These are phyloP conservation scores for Nothoprocta pentlandii DNA, from an alignment of 2,113 vertebrate genomes.

Conservation along the genomic window DNA sequence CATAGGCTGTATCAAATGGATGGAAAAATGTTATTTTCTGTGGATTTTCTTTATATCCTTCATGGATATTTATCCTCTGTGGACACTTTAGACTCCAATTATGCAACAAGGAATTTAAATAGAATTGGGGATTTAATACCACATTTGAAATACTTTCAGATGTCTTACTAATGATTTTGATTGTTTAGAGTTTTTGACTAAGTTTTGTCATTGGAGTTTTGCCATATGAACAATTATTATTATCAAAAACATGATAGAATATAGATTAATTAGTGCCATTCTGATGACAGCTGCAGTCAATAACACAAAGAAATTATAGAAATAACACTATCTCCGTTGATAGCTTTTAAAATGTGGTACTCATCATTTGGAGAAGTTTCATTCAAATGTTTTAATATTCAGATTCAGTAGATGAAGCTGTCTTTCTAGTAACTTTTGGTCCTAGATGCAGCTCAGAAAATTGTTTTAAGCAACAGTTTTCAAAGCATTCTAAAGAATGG, in stretches of 20 bases:
- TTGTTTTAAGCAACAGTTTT: neutral
- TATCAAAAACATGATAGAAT: neutral
- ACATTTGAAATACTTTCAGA: neutral
- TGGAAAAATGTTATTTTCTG: neutral
- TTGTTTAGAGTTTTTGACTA: neutral
- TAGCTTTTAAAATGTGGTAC: neutral
- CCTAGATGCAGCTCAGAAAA: neutral
- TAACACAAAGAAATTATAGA: neutral
- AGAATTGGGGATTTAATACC: neutral
- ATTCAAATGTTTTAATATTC: neutral
- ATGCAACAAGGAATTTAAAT: neutral
- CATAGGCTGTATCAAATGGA: rapidly evolving
- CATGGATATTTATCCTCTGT: neutral
- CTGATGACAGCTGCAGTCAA: neutral
- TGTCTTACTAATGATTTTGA: neutral
- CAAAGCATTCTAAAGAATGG: neutral
- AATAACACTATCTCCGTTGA: rapidly evolving
- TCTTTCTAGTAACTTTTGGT: neutral
- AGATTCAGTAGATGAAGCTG: neutral
- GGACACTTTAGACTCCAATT: neutral
- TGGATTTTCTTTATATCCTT: neutral
- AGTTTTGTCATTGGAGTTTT: neutral
- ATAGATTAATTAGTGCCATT: neutral
- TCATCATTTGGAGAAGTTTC: neutral
- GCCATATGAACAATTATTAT: neutral